Evolutionary conservation across 2,888 invertebrate genomes (phyloP), one percentile per base, ranked within the genome.

Genomic region (Chloromyia formosa): DNA sequence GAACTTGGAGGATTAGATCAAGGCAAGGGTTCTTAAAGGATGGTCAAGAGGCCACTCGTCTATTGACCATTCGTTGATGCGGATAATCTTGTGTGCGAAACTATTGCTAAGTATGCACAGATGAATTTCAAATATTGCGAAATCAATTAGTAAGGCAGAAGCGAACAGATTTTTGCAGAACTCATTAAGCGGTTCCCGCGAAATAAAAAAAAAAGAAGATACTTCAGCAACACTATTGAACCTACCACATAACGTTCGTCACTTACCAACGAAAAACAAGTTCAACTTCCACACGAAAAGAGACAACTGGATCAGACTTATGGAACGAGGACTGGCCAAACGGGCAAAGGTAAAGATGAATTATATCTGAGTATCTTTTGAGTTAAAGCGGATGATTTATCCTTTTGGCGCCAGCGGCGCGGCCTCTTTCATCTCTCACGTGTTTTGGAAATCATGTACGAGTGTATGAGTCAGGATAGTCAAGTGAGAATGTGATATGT

Each of bases 351-450:
- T 71, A 71, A 40, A 71, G 56, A 71, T 71, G 71, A 71, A 71
- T 71, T 71, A 71, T 69, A 49, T 54, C 20, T 54, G 69, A 54
- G 27, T 69, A 45, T 35, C 27, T 35, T 35, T 35, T 20, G 56
- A 69, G 56, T 71, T 71, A 71, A 49, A 53, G 73, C 49, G 73
- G 58, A 77, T 75, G 77, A 77, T 77, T 77, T 77, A 77, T 77
- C 75, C 77, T 77, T 77, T 77, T 77, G 77, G 77, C 77, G 77
- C 77, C 77, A 77, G 77, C 77, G 77, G 77, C 77, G 75, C 77
- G 77, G 75, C 61, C 23, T 74, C 77, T 77, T 77, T 77, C 58
- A 77, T 74, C 74, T 35, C 27, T 74, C 75, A 74, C 45, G 66
- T 35, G 66, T 23, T 49, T 35, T 35, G 27, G 27, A 35, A 35